Evolutionary conservation across 2,797 vertebrate genomes (phyloP).

Genomic region (Paedocypris micromegethes): DNA sequence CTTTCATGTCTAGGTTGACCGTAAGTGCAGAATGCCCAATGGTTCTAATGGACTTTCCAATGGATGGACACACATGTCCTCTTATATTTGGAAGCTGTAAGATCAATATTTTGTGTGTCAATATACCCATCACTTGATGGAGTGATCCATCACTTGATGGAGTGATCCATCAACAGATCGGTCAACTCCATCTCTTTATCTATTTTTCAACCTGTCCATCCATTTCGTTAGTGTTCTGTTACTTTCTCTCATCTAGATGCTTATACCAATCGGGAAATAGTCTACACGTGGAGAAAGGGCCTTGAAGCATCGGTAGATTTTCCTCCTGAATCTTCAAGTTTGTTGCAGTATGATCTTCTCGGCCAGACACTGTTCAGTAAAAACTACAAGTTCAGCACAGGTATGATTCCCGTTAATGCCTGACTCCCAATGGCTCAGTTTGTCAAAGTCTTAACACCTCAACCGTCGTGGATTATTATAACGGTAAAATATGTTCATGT

Average conservation of each 20-base stretch:
- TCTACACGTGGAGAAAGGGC: constrained; percentile 77
- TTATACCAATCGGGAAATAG: constrained; percentile 71
- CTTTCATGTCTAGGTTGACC: constrained; percentile 63
- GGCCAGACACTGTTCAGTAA: constrained; percentile 68
- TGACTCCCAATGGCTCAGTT: neutral
- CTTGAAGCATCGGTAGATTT: constrained; percentile 65
- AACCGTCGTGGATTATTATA: neutral
- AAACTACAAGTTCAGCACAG: constrained; percentile 69
- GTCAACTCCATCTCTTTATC: too few relatives aligned
- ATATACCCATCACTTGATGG: neutral
- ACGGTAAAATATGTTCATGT: neutral
- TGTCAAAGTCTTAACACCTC: too few relatives aligned
- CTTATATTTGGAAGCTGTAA: constrained; percentile 78
- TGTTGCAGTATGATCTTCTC: constrained; percentile 75
- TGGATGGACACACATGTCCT: constrained; percentile 76
- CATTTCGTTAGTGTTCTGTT: neutral
- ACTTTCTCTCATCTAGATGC: constrained; percentile 58
- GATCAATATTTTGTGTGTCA: constrained; percentile 27
- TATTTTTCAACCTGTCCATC: neutral
- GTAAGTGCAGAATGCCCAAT: constrained; percentile 74
- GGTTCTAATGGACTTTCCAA: constrained; percentile 72
- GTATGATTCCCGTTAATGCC: constrained; percentile 46
- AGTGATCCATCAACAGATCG: too few relatives aligned
- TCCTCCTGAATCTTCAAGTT: constrained; percentile 74
- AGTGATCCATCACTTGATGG: neutral